Base-by-base conservation (phyloP, 2,888 invertebrate species). In the Drosophila maculinotata region DNA sequence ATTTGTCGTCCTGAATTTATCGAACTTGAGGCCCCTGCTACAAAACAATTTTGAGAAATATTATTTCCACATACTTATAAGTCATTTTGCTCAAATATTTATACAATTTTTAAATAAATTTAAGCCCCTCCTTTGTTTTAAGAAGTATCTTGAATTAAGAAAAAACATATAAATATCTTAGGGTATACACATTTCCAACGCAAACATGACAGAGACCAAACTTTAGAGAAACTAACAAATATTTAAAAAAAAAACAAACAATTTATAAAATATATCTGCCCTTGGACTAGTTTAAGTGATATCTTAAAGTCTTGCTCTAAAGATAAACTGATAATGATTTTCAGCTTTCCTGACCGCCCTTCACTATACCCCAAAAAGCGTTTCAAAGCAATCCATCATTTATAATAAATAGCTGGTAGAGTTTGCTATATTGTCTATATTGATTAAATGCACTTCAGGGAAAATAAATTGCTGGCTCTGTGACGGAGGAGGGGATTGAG, bases 331-430 rank as follows among this genome's bases (percentile, higher is more conserved):
- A 2, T 10, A 45, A 3, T 5, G 3, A 9, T 20, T 30, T 39
- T 44, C 30, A 30, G 25, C 36, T 30, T 44, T 52, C 17, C 6
- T 10, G 15, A 23, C 38, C 33, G 56, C 67, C 57, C 52, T 67
- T 67, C 66, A 53, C 67, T 38, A 58, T 41, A 36, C 23, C 2
- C 8, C 39, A 39, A 36, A 36, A 31, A 48, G 35, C 47, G 36
- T 58, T 62, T 51, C 53, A 44, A 62, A 62, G 60, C 86, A 85
- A 80, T 80, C 79, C 76, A 82, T 80, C 86, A 79, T 70, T 73
- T 68, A 73, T 80, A 80, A 80, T 85, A 59, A 73, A 75, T 75
- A 75, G 75, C 65, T 60, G 25, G 69, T 63, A 25, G 44, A 56
- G 56, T 59, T 65, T 48, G 64, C 66, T 62, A 69, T 58, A 73